Conservation (phyloP, 2,797 vertebrate genomes). For the Enteromius trimaculatus region DNA sequence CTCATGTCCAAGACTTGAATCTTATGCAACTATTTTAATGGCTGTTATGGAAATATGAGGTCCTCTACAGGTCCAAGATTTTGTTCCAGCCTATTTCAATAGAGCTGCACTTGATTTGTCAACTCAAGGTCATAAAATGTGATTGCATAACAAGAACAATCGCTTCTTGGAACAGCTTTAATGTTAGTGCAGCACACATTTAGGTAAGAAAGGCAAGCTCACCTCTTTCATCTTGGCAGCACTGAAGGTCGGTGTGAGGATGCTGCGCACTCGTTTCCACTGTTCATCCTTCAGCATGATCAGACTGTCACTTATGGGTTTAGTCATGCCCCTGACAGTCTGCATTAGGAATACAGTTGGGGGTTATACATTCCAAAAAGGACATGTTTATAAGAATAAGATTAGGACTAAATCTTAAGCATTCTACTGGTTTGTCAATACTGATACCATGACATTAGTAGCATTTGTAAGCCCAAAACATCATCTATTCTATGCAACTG, state of each 20-base stretch:
- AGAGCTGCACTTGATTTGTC: constrained; percentile 21
- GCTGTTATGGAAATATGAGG: constrained; percentile 19
- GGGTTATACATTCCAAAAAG: not conserved
- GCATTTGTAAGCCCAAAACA: not conserved
- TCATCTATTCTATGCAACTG: not conserved
- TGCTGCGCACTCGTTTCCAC: constrained; percentile 83
- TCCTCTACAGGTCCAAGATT: constrained; percentile 8
- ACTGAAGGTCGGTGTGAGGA: constrained; percentile 81
- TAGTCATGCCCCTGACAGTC: constrained; percentile 75
- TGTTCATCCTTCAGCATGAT: constrained; percentile 84
- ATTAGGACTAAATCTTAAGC: not conserved
- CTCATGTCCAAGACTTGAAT: constrained; percentile 1
- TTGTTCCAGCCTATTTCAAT: not conserved
- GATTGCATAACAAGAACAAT: constrained; percentile 13
- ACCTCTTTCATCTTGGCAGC: constrained; percentile 89
- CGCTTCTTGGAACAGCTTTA: constrained; percentile 30
- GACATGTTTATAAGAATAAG: not conserved
- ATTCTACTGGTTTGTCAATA: not conserved
- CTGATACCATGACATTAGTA: not conserved
- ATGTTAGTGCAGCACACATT: constrained; percentile 21
- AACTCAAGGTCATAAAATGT: constrained; percentile 15
- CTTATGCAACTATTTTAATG: constrained; percentile 25
- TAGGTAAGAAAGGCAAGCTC: constrained; percentile 55
- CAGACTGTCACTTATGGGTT: constrained; percentile 86
- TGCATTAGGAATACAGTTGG: constrained; percentile 60